Base-by-base conservation (phyloP, 2,113 vertebrate species). In the Siphamia tubifer region DNA sequence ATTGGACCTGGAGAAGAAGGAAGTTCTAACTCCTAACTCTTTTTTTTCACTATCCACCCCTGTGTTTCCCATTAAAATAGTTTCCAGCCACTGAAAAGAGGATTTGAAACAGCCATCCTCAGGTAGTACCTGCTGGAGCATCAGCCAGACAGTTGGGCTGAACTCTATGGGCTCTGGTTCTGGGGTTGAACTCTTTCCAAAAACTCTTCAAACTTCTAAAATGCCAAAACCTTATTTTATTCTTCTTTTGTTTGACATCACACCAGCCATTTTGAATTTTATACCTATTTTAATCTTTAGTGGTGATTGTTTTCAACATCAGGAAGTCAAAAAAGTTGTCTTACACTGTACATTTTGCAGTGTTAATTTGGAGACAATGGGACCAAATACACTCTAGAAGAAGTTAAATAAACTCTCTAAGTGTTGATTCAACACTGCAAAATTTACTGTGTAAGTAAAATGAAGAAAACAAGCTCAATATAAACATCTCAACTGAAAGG, bases 41-140 rank as follows among this genome's bases (percentile, higher is more conserved):
- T 71, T 74, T 77, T 77, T 57, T 42, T 61, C 52, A 63, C 53
- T 48, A 78, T 55, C 48, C 68, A 70, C 69, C 72, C 30, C 86
- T 89, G 88, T 70, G 74, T 85, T 91, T 90, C 48, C 47, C 84
- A 89, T 88, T 88, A 89, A 89, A 87, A 88, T 89, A 85, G 73
- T 90, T 89, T 90, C 86, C 86, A 89, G 67, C 24, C 61, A 65
- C 61, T 78, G 68, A 82, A 70, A 66, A 66, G 49, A 68, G 60
- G 70, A 69, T 83, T 73, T 76, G 72, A 82, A 83, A 80, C 69
- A 81, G 78, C 54, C 71, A 60, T 65, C 62, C 62, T 86, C 79
- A 87, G 87, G 86, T 88, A 82, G 40, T 70, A 87, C 79, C 81
- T 87, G 81, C 68, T 63, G 65, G 5, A 74, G 73, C n/a, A 1